phyloP scores from a whole-genome alignment of 1,140 invertebrate species.

The Eurytemora carolleeae region DNA sequence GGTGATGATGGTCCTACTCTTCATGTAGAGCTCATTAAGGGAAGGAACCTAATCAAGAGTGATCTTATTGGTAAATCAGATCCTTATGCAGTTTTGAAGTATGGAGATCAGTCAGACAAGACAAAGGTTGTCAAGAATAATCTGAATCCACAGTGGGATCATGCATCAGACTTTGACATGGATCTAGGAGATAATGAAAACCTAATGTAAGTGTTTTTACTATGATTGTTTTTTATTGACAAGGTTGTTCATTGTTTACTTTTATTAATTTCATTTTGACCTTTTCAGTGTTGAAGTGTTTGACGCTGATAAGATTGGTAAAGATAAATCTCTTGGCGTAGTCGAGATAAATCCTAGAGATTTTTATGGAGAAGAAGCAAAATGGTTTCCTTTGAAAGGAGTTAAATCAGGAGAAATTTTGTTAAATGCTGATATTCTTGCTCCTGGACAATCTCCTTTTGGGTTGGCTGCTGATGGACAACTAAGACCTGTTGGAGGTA shows the following conservation, averaged over 20 bases:
- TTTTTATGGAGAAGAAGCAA: background rate
- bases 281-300: background rate
- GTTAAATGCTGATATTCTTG: background rate
- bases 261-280: background rate
- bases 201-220: background rate
- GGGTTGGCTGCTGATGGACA: background rate
- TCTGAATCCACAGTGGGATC: background rate
- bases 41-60: background rate
- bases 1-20: background rate
- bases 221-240: no score
- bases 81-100: background rate
- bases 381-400: background rate
- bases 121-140: background rate
- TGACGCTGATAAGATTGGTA: background rate
- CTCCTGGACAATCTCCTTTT: background rate
- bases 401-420: background rate
- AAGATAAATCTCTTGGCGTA: background rate
- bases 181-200: background rate
- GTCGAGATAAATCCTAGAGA: background rate
- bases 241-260: no score
- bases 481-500: no score
- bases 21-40: background rate
- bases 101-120: background rate
- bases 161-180: background rate
- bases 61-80: background rate